Evolutionary conservation across 2,888 invertebrate species (phyloP), one percentile per base, ranked within the genome.

Genomic region (Sepiola atlantica): DNA sequence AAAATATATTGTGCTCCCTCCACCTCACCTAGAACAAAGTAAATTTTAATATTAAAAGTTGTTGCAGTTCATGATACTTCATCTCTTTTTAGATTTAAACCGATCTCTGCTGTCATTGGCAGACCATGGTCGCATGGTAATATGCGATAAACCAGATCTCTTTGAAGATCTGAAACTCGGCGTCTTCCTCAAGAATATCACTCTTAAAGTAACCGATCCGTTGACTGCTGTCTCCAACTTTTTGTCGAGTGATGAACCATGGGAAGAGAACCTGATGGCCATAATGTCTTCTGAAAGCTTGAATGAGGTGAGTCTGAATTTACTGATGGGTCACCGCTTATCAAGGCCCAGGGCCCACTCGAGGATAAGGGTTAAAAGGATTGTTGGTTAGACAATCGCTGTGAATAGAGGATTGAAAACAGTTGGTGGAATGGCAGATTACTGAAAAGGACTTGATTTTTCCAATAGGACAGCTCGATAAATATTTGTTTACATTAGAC

Each of bases 81-180:
- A n/a, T 91, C 55, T 35, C 14, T 20, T 24, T 92, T 55, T 92
- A 94, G 94, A 94, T 91, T 57, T 94, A 24, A 92, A 57, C 35
- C 28, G 20, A 20, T 35, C 54, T 16, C 24, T 94, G 24, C 55
- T 94, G 18, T 55, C 93, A 28, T 4, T 95, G 28, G 94, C 94
- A 35, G 77, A 94, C 32, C 94, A 95, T 93, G 96, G 96, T 28
- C 94, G 95, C n/a, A 93, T 95, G 91, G 95, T 96, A 12, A 95
- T 95, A 94, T 95, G 95, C 91, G 94, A 95, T 3, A 94, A 94
- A 35, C 95, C 95, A n/a, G 77, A 93, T 28, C 93, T 55, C 6
- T 91, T 93, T 4, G 94, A 95, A 92, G 90, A 54, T 57, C 55
- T 94, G 16, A 94, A 94, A 16, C 93, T 94, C 93, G 45, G 55